Evolutionary conservation across 2,113 vertebrate species (phyloP).

Genomic region (Oophaga pumilio): DNA sequence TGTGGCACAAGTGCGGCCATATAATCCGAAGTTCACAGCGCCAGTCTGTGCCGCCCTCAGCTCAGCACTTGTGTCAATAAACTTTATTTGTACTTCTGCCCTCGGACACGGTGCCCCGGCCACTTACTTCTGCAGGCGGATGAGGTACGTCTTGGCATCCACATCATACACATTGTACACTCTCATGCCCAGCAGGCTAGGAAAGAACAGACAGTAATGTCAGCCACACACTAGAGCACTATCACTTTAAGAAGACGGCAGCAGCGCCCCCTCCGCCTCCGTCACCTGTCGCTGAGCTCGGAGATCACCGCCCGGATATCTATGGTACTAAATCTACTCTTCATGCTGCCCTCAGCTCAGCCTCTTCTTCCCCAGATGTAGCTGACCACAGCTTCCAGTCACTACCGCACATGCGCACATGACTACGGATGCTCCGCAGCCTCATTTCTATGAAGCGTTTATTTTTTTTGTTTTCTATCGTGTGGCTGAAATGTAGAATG

Average conservation of each 20-base stretch:
- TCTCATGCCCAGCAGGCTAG: slow-evolving; percentile 93
- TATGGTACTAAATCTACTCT: slow-evolving; percentile 86
- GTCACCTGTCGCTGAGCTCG: slow-evolving; percentile 83
- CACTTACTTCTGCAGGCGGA: slow-evolving; percentile 95
- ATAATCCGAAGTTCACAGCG: too few species aligned
- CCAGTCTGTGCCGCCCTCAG: too few species aligned
- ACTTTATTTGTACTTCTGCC: background rate
- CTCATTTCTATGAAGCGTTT: slow-evolving; percentile 23
- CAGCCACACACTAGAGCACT: background rate
- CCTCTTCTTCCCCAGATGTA: background rate
- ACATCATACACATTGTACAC: slow-evolving; percentile 97
- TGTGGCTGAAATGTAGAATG: background rate
- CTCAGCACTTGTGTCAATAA: too few species aligned
- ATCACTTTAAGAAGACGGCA: background rate
- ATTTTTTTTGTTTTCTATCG: background rate
- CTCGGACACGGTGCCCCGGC: background rate
- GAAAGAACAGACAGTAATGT: slow-evolving; percentile 37
- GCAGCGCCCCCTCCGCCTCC: background rate
- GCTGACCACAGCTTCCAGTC: background rate
- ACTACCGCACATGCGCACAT: background rate
- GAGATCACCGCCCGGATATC: slow-evolving; percentile 87
- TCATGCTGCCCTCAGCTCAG: slow-evolving; percentile 73
- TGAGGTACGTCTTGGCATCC: slow-evolving; percentile 96
- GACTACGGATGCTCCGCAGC: background rate
- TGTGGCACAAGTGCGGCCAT: too few species aligned